Evolutionary conservation across 2,888 invertebrate genomes (phyloP).

Genomic region (Liopterus haemorrhoidalis): DNA sequence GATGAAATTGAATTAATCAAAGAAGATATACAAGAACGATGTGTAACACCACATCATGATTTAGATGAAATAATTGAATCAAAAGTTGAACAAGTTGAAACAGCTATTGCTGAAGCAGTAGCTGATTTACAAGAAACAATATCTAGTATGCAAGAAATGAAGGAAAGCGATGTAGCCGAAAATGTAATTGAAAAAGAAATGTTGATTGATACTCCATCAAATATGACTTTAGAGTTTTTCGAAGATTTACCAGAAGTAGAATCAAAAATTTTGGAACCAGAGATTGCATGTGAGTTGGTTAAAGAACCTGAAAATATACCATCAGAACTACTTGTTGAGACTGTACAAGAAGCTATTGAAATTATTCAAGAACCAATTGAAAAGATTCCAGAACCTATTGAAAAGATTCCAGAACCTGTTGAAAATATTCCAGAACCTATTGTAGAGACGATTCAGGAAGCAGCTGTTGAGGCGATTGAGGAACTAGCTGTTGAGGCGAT

Average conservation of each 20-base stretch:
- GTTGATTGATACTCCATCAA: not conserved
- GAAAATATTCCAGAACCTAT: conserved; percentile 17
- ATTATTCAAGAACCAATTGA: conserved; percentile 13
- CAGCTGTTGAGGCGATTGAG: too few relatives aligned
- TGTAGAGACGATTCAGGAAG: too few relatives aligned
- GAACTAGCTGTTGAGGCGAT: too few relatives aligned
- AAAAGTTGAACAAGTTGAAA: too few relatives aligned
- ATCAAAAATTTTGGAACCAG: not conserved
- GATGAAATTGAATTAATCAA: too few relatives aligned
- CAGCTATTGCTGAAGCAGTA: conserved; percentile 1
- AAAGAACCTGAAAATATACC: not conserved
- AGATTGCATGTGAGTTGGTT: not conserved
- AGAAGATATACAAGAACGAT: too few relatives aligned
- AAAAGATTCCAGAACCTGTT: conserved; percentile 16
- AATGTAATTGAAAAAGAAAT: too few relatives aligned
- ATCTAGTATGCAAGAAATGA: not conserved
- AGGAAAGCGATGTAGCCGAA: not conserved
- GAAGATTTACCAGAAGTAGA: not conserved
- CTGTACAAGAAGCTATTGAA: not conserved
- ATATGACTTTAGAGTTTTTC: not conserved
- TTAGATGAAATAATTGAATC: too few relatives aligned
- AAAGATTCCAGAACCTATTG: conserved; percentile 16
- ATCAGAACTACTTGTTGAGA: conserved; percentile 4
- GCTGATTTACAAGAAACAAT: conserved; percentile 1
- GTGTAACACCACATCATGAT: too few relatives aligned